Base-by-base conservation (phyloP, 2,797 vertebrate species). In the Myotis planiceps region DNA sequence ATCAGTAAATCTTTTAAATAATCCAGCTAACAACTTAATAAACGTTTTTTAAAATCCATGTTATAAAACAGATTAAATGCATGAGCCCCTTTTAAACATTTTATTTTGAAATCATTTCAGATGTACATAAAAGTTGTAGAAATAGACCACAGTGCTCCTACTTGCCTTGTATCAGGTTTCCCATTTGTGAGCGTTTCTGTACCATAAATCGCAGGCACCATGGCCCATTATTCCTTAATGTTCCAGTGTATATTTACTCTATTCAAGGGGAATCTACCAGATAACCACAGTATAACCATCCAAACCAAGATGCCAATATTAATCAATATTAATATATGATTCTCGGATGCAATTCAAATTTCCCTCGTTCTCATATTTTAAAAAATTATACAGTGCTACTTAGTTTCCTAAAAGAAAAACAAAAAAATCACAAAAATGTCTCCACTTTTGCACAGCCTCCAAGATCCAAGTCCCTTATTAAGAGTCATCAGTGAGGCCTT, bases 41-140 rank as follows among this genome's bases (percentile, higher is more conserved):
- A 88, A 9, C 1, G 29, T 8, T 18, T 25, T 53, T 27, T 21
- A 23, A 27, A 74, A 60, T 65, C 55, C 32, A n/a, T 6, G 19
- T 53, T 83, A 90, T 34, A 92, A 74, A 89, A 81, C 10, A 84
- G 79, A 3, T 60, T 45, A 19, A 39, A n/a, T 49, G 16, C 81
- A 58, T 5, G 19, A 92, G 14, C 29, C 45, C 94, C 34, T 83
- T 97, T 88, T 72, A 86, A 93, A 95, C 21, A 63, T 89, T 97
- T 97, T 96, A 97, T 92, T 97, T 63, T 71, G 74, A 97, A 97
- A 95, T 86, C 60, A 88, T 69, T 83, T 71, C 58, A 88, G 74
- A 88, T 49, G 51, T 88, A 90, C 84, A 96, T 42, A 88, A 89
- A 97, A 85, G 90, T 85, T 55, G 65, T 86, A 95, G 85, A 93